A percentile compares a stretch with the other conserved stretches of the same genome.
Evolutionary conservation across 2,113 vertebrate genomes (phyloP).

Genomic region (Morone chrysops): DNA sequence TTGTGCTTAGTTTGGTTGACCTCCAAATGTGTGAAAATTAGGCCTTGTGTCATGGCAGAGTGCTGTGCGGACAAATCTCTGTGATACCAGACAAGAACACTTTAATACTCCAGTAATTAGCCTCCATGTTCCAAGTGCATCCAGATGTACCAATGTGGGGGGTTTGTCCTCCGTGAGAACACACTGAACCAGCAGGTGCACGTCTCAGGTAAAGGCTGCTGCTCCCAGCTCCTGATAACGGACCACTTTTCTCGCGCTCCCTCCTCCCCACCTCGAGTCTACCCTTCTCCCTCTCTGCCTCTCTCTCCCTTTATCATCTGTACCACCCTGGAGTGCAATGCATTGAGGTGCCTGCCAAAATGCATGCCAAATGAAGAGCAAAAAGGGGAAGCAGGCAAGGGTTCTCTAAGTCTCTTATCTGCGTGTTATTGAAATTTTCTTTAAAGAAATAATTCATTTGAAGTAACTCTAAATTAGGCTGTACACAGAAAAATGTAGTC

Average conservation of each 20-base stretch:
- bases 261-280: background rate
- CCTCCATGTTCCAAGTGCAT: slow-evolving; percentile 37
- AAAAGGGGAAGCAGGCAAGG: slow-evolving; percentile 33
- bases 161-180: slow-evolving; percentile 39
- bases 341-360: slow-evolving; percentile 56
- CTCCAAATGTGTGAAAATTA: slow-evolving; percentile 51
- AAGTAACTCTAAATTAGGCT: slow-evolving; percentile 57
- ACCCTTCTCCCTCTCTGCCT: slow-evolving; percentile 36
- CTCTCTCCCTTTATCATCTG: slow-evolving; percentile 57
- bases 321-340: slow-evolving; percentile 44
- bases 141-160: slow-evolving; percentile 54
- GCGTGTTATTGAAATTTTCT: slow-evolving; percentile 51
- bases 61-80: slow-evolving; percentile 42
- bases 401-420: slow-evolving; percentile 61
- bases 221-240: slow-evolving; percentile 50
- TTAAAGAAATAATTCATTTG: slow-evolving; percentile 50
- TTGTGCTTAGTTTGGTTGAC: slow-evolving; percentile 31
- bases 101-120: slow-evolving; percentile 57
- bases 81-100: slow-evolving; percentile 46
- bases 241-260: slow-evolving; percentile 12
- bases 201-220: slow-evolving; percentile 66
- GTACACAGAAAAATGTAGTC: slow-evolving; percentile 6
- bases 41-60: slow-evolving; percentile 26
- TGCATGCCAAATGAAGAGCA: slow-evolving; percentile 59
- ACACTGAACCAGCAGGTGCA: slow-evolving; percentile 72